Base-by-base conservation (phyloP, 2,888 invertebrate genomes). In the Caenorhabditis wallacei region DNA sequence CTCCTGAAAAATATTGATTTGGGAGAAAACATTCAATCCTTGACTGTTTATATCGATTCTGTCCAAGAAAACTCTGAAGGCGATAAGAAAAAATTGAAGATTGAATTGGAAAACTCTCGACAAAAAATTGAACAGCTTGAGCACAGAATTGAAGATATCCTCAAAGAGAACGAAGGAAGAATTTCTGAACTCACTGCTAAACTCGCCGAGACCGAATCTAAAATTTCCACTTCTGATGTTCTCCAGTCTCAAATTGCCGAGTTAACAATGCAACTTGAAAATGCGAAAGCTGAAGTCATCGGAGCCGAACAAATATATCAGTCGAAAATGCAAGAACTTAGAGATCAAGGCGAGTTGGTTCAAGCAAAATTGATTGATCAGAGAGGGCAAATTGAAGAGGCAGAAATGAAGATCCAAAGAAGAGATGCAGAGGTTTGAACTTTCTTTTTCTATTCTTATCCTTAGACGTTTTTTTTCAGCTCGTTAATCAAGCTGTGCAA, bases 371-470 rank as follows among this genome's bases (percentile, higher is more conserved):
- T 43, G 7, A 1, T 8, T 1, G 22, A 46, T 2, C 24, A 46
- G 22, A 26, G 43, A n/a, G n/a, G n/a, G 7, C 43, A 46, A n/a
- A 13, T 63, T 24, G 63, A n/a, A 30, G 70, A 37, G 24, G 56
- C 18, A n/a, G 56, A 37, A 22, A 40, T n/a, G 0, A n/a, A 1
- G n/a, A 18, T 10, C n/a, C 16, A 56, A 13, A 30, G 35, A 56
- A 35, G n/a, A 48, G 68, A 24, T 3, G 20, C 11, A 11, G 51
- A 24, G 51, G 48, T 37, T 2, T 7, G 20, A 26, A 26, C n/a
- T 11, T n/a, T n/a, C n/a, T n/a, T n/a, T n/a, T n/a, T 30, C 30
- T 30, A 30, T 5, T 3, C 30, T 30, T 8, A 30, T 24, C 10
- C 7, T 18, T 1, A 26, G 0, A 48, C 18, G 4, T 48, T 3